Evolutionary conservation across 1,140 invertebrate genomes (phyloP), one percentile per base, ranked within the genome.

Genomic region (Hesperophylax magnus): DNA sequence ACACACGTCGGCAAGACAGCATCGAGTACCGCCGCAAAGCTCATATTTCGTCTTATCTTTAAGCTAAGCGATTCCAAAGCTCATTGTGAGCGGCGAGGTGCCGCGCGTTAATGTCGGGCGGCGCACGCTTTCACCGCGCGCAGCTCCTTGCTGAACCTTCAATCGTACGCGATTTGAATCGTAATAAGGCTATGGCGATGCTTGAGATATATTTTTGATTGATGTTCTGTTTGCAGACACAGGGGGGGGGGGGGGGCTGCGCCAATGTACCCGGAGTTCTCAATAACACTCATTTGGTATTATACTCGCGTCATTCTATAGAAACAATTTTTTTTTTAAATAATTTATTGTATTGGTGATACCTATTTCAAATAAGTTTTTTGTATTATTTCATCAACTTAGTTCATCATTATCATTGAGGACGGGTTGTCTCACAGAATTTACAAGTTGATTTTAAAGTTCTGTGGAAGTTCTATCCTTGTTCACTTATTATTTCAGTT

Each of bases 41-140:
- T 67, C 63, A 67, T 67, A 67, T 67, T 65, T 67, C 63, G 24
- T 39, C 63, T 67, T 67, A 67, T 67, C 63, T 67, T n/a, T n/a
- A 31, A 65, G 34, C 34, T 67, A 11, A 67, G 39, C 39, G 39
- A 47, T 47, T n/a, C 63, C 63, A 17, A 39, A 18, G 63, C 8
- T 67, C 63, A 34, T 67, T 61, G 58, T 61, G 34, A 60, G n/a
- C 56, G 56, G 24, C 7, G 27, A 24, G 24, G 63, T 4, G 22
- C 2, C 58, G 63, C 8, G 63, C 17, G 63, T 15, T 67, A 67
- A 67, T 67, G 63, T 15, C 24, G 27, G 34, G 61, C 27, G 7
- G 63, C 39, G 11, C 39, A 14, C 39, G 11, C 39, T 47, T 6
- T 8, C 39, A 47, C 9, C 39, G 39, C 9, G 2, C n/a, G n/a